Conservation (phyloP, 2,113 vertebrate genomes). For the Lota lota region DNA sequence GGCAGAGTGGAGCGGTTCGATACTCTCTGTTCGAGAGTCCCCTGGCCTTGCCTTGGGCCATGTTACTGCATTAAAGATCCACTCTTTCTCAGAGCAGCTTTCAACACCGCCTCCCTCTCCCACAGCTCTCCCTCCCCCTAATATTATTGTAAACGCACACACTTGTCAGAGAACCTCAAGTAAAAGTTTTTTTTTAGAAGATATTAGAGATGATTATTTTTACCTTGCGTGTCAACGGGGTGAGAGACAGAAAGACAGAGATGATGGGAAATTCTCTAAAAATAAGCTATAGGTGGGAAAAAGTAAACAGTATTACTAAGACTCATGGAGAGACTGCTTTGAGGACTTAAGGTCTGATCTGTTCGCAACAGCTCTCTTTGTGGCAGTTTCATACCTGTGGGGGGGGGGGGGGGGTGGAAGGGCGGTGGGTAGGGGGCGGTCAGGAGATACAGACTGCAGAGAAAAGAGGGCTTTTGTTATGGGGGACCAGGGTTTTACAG, state of each 20-base stretch:
- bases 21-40: slow-evolving; percentile 31
- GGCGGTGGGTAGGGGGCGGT: slow-evolving; percentile 50
- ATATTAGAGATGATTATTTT: slow-evolving; percentile 30
- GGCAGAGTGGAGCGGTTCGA: slow-evolving; percentile 19
- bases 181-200: slow-evolving; percentile 7
- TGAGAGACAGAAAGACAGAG: slow-evolving; percentile 11
- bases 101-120: slow-evolving; percentile 30
- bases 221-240: background rate
- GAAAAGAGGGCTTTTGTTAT: slow-evolving; percentile 32
- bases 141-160: slow-evolving; percentile 40
- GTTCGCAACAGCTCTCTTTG: slow-evolving; percentile 48
- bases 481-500: slow-evolving; percentile 37
- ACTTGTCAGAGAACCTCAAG: background rate
- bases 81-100: slow-evolving; percentile 33
- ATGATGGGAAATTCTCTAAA: background rate
- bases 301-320: slow-evolving; percentile 53
- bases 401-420: too few species aligned
- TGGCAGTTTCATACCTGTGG: slow-evolving; percentile 46
- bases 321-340: slow-evolving; percentile 60
- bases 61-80: slow-evolving; percentile 46
- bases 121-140: background rate
- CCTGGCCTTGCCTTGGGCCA: slow-evolving; percentile 50
- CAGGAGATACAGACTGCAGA: slow-evolving; percentile 49
- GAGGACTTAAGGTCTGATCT: slow-evolving; percentile 71
- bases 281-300: slow-evolving; percentile 20